A percentile compares a stretch with the other conserved stretches of the same genome.
These are phyloP conservation scores for Camptogramma bilineatum DNA, from an alignment of 2,888 invertebrate species.

Conservation along the genomic window DNA sequence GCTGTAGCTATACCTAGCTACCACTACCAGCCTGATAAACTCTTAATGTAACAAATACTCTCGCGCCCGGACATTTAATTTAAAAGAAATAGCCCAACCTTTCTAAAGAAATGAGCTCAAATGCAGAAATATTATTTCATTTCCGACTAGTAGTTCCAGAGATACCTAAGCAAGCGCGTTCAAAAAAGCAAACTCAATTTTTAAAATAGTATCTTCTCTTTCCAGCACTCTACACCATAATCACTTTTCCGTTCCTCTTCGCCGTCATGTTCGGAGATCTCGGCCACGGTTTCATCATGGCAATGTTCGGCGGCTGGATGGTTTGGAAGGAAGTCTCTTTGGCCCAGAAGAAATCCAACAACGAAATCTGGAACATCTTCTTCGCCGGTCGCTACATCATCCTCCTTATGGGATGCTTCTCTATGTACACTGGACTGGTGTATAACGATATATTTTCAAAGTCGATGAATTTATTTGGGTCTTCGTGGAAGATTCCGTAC, in stretches of 20 bases:
- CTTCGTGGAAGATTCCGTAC: slow-evolving; percentile 90
- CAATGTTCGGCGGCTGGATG: slow-evolving; percentile 92
- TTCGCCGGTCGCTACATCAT: slow-evolving; percentile 99
- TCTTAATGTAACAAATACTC: too few relatives aligned
- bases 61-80: too few relatives aligned
- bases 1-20: too few relatives aligned
- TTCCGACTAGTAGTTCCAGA: too few relatives aligned
- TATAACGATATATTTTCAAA: slow-evolving; percentile 99
- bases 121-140: too few relatives aligned
- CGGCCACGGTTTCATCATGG: slow-evolving; percentile 95
- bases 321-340: slow-evolving; percentile 92
- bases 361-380: slow-evolving; percentile 99
- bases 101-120: too few relatives aligned
- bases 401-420: slow-evolving; percentile 98
- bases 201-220: slow-evolving; percentile 46
- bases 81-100: too few relatives aligned
- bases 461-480: slow-evolving; percentile 97
- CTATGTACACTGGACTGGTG: slow-evolving; percentile 98
- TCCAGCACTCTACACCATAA: slow-evolving; percentile 93
- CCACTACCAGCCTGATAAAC: too few relatives aligned
- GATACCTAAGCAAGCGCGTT: too few relatives aligned
- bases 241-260: slow-evolving; percentile 98
- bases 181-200: too few relatives aligned
- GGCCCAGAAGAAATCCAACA: slow-evolving; percentile 87
- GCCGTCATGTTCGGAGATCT: slow-evolving; percentile 98